phyloP scores from a whole-genome alignment of 1,140 invertebrate species.

The Drosophila seguyi region DNA sequence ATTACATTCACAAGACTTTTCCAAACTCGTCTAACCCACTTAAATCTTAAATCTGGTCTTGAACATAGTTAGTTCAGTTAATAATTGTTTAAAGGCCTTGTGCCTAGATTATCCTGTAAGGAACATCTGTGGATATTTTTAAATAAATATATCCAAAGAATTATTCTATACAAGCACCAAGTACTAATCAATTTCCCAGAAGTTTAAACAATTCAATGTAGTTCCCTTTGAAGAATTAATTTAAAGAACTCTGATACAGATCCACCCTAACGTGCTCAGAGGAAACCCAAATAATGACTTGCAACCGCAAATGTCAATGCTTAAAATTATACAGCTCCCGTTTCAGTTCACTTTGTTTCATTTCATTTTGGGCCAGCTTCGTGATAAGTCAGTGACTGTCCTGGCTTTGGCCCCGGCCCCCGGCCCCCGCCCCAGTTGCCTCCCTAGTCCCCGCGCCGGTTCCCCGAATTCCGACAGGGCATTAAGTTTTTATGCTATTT shows the following conservation, averaged over 20 bases:
- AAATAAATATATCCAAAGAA: background rate
- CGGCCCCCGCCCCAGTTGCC: conserved; percentile 19
- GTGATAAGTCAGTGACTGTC: conserved; percentile 29
- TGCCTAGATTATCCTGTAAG: too few species aligned
- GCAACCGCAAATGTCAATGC: conserved; percentile 82
- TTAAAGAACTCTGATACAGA: background rate
- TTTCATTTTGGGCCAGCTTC: conserved; percentile 32
- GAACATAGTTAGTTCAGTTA: too few species aligned
- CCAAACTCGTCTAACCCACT: background rate
- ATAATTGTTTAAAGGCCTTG: background rate
- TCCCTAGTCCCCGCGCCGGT: conserved; percentile 18
- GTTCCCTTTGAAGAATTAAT: background rate
- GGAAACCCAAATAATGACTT: conserved; percentile 74
- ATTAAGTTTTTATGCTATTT: conserved; percentile 84
- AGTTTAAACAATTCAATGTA: background rate
- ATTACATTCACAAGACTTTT: conserved; percentile 2
- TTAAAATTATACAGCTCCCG: conserved; percentile 79
- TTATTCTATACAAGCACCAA: too few species aligned
- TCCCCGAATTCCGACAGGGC: conserved; percentile 74
- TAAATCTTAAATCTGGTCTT: background rate
- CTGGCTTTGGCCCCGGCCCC: background rate
- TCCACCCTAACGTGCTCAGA: conserved; percentile 29
- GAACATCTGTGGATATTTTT: background rate
- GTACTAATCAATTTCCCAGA: background rate
- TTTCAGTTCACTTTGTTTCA: conserved; percentile 51